Percentiles rank a stretch among this genome's conserved stretches.
Evolutionary conservation across 2,888 invertebrate genomes (phyloP).

Genomic region (Leucania comma): DNA sequence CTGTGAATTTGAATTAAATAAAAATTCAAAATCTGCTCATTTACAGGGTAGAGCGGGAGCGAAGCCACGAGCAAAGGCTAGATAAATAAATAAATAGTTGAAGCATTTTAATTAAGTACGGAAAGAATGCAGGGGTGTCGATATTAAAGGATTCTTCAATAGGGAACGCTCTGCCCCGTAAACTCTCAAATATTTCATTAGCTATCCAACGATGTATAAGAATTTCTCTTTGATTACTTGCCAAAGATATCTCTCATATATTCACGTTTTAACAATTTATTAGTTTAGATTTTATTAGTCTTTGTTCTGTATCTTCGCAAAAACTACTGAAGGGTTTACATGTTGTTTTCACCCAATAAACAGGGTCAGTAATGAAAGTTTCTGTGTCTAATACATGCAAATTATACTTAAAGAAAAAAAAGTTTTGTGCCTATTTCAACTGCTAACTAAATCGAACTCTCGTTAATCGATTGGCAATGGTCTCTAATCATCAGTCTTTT

Average conservation of each 20-base stretch:
- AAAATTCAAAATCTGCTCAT: no score
- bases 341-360: no score
- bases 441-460: background rate
- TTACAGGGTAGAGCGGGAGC: no score
- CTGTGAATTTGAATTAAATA: no score
- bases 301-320: no score
- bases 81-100: no score
- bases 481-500: background rate
- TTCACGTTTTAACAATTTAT: background rate
- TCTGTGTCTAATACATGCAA: no score
- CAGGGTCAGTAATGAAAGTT: no score
- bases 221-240: conserved; percentile 7
- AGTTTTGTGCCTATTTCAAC: no score
- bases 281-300: background rate
- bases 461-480: conserved; percentile 3
- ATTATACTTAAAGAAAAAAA: no score
- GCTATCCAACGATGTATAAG: background rate
- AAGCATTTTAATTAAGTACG: conserved; percentile 21
- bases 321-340: no score
- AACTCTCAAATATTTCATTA: conserved; percentile 43
- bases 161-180: background rate
- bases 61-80: no score
- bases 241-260: background rate
- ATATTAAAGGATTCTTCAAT: conserved; percentile 37
- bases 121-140: conserved; percentile 12